These are phyloP conservation scores for Pristionchus fissidentatus DNA, from an alignment of 2,888 invertebrate species.

Conservation along the genomic window DNA sequence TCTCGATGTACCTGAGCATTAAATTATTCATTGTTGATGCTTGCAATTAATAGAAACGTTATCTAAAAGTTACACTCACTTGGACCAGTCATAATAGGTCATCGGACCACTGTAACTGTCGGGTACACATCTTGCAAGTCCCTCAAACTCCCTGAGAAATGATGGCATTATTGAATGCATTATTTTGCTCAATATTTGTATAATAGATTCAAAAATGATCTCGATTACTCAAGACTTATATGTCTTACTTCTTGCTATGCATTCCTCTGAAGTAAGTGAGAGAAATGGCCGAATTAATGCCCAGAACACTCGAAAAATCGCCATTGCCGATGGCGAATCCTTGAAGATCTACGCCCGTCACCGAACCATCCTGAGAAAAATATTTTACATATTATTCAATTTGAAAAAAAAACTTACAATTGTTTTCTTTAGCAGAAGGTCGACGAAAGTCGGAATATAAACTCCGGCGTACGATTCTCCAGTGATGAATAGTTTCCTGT, in stretches of 20 bases:
- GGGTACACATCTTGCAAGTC: neutral
- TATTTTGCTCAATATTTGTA: no score
- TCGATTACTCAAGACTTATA: neutral
- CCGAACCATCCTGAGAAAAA: neutral
- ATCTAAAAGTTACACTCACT: neutral
- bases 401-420: constrained; percentile 27
- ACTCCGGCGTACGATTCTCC: constrained; percentile 51
- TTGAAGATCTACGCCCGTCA: neutral
- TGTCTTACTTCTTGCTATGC: constrained; percentile 58
- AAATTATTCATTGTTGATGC: neutral
- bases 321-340: constrained; percentile 40
- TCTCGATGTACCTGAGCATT: neutral
- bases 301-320: constrained; percentile 62
- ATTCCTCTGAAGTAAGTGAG: constrained; percentile 65
- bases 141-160: neutral
- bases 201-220: no score
- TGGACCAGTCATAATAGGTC: neutral
- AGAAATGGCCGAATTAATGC: constrained; percentile 53
- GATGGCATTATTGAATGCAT: neutral
- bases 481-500: constrained; percentile 57
- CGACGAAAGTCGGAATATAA: constrained; percentile 49
- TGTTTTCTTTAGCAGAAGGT: constrained; percentile 44
- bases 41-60: neutral
- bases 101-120: constrained; percentile 3
- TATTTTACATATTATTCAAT: no score